Evolutionary conservation across 2,888 invertebrate genomes (phyloP), one percentile per base, ranked within the genome.

Genomic region (Drosophila borborema): DNA sequence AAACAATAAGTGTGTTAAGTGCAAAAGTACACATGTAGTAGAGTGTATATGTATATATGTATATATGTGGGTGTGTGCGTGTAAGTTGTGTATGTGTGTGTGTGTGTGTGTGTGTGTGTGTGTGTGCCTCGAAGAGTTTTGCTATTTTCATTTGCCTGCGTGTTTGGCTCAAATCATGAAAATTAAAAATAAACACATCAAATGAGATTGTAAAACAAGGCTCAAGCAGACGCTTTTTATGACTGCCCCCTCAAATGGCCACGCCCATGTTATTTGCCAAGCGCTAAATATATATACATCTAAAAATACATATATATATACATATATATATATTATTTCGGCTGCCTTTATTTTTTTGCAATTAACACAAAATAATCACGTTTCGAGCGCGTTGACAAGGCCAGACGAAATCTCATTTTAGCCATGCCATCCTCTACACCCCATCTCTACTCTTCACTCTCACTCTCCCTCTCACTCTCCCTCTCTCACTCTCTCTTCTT

Each of bases 151-250:
- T 72, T 36, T 67, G 61, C 58, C 72, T 88, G 82, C 74, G 80
- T 82, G 80, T 72, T 65, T 70, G 43, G 69, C 54, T 64, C 63
- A 75, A 89, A 89, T 78, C 88, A 82, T 82, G 72, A 87, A 36
- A 89, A 89, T 86, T 87, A 76, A 87, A 89, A 87, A 89, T 76
- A 87, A 88, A 82, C 86, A 82, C 75, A 82, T 85, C 72, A 86
- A 89, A 81, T 46, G 62, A 77, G 73, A 87, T 81, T 82, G 82
- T 82, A 72, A 82, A 85, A 74, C 68, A 80, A 68, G 65, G 72
- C 56, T 67, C 63, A 61, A 64, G 55, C 71, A 67, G 75, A 66
- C 73, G 54, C 49, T 45, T 65, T 80, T 73, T 72, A 72, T 64
- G 78, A 64, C 64, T 72, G 62, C 54, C 54, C n/a, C 38, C 38